A percentile compares a stretch with the other conserved stretches of the same genome.
phyloP scores from a whole-genome alignment of 1,140 invertebrate genomes.

The Camponotus pennsylvanicus region DNA sequence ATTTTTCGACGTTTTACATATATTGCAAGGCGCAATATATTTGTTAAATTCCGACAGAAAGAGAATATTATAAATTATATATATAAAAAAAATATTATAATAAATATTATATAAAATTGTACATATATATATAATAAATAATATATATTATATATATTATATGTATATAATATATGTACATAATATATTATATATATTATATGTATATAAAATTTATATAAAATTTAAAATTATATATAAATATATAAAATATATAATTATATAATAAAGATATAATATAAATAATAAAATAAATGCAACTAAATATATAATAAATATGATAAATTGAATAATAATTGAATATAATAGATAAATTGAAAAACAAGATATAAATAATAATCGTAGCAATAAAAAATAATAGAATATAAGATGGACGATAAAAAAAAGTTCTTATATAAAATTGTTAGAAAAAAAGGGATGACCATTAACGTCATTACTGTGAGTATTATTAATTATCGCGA shows the following conservation, averaged over 20 bases:
- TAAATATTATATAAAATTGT: not conserved
- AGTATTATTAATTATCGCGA: not conserved
- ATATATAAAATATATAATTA: not conserved
- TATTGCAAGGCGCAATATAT: not conserved
- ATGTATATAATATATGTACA: too few relatives aligned
- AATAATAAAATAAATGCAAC: not conserved
- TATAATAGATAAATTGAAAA: not conserved
- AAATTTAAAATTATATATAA: too few relatives aligned
- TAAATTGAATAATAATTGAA: too few relatives aligned
- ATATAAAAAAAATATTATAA: too few relatives aligned
- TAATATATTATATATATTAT: too few relatives aligned
- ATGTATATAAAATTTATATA: too few relatives aligned
- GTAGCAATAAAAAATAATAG: too few relatives aligned
- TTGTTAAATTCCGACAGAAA: not conserved
- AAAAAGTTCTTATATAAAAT: too few relatives aligned
- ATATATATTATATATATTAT: too few relatives aligned
- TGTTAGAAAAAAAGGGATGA: not conserved
- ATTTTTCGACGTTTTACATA: constrained; percentile 21
- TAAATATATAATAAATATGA: too few relatives aligned
- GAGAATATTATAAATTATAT: not conserved
- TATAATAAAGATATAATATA: not conserved
- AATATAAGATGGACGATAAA: too few relatives aligned
- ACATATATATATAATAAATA: too few relatives aligned
- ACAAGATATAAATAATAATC: not conserved
- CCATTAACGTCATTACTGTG: not conserved